phyloP scores from a whole-genome alignment of 2,113 vertebrate genomes.

The Tenrec ecaudatus region DNA sequence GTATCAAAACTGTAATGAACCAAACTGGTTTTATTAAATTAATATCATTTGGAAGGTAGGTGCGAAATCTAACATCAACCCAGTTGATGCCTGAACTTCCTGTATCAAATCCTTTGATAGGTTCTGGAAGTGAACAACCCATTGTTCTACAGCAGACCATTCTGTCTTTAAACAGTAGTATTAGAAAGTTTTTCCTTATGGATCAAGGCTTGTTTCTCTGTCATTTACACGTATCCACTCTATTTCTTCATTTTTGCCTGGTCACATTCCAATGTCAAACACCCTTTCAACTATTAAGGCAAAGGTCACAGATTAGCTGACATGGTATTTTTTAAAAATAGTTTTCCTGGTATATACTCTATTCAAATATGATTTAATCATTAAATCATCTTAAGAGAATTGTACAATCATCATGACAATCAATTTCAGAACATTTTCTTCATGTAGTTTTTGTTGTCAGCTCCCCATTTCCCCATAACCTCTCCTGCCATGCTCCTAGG shows the following conservation, averaged over 20 bases:
- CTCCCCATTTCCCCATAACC: too few relatives aligned
- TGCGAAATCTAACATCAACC: neutral
- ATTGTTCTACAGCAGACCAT: neutral
- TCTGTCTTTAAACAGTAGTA: slow-evolving; percentile 7
- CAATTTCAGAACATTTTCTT: too few relatives aligned
- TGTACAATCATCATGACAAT: too few relatives aligned
- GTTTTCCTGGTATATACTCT: too few relatives aligned
- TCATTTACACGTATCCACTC: neutral
- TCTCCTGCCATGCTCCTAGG: too few relatives aligned
- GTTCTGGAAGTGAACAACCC: neutral
- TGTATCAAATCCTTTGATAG: neutral
- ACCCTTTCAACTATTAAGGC: neutral
- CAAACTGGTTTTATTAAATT: slow-evolving; percentile 23
- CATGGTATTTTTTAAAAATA: neutral
- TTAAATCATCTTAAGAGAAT: too few relatives aligned
- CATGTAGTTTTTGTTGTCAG: too few relatives aligned
- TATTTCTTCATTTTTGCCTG: neutral
- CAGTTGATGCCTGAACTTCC: neutral
- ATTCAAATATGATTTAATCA: too few relatives aligned
- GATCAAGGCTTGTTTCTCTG: slow-evolving; percentile 34
- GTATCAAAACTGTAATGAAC: neutral
- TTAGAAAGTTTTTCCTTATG: neutral
- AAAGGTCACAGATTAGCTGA: neutral
- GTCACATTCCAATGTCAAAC: neutral
- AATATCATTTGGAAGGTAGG: neutral